phyloP scores from a whole-genome alignment of 92 coral and sea anemone species.

The Virgularia gustaviana region DNA sequence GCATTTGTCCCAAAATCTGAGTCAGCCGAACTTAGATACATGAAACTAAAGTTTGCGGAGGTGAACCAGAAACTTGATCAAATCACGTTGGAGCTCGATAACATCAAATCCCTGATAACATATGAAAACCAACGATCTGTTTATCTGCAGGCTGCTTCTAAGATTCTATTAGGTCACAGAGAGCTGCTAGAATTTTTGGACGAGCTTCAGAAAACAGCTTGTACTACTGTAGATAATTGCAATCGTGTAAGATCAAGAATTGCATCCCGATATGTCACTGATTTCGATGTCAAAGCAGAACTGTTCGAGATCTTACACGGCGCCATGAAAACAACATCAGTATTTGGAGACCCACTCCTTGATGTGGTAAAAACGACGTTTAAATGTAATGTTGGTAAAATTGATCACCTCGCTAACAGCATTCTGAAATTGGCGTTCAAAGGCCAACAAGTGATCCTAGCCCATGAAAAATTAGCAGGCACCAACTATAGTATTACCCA shows the following conservation, averaged over 20 bases:
- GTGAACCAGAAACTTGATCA: background rate
- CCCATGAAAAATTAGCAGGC: background rate
- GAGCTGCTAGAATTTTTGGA: background rate
- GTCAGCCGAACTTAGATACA: background rate
- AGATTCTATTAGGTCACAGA: background rate
- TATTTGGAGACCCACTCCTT: constrained; percentile 5
- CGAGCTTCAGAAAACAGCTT: background rate
- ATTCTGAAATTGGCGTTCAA: background rate
- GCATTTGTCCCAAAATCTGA: background rate
- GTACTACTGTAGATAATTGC: background rate
- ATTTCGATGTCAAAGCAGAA: background rate
- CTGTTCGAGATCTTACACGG: background rate
- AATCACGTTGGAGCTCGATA: background rate
- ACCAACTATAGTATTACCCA: constrained; percentile 1
- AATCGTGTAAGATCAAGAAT: background rate
- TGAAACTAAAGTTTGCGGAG: background rate
- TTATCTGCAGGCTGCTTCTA: background rate
- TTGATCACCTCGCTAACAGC: background rate
- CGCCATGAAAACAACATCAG: background rate
- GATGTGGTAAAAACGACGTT: background rate
- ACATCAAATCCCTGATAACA: background rate
- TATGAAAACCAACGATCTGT: background rate
- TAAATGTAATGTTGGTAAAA: background rate
- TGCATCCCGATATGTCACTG: background rate
- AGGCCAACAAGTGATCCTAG: background rate